Evolutionary conservation across 2,797 vertebrate species (phyloP).

Genomic region (Thamnophis elegans): DNA sequence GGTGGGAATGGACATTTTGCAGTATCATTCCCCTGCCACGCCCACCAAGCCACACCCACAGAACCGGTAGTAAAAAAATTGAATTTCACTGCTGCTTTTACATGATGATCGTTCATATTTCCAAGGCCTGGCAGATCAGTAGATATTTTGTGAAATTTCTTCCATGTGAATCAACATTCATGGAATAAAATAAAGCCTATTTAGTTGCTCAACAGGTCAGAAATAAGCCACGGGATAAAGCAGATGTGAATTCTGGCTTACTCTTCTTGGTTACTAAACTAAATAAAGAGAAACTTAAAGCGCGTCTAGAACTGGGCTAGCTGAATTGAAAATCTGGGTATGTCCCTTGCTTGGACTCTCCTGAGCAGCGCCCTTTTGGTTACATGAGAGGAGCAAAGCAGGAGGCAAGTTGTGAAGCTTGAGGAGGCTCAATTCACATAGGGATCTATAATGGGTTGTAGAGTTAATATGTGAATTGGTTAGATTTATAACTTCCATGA

Average conservation of each 20-base stretch:
- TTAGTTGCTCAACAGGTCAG: background rate
- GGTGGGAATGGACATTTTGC: too few relatives aligned
- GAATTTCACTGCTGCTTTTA: too few relatives aligned
- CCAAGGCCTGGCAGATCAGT: background rate
- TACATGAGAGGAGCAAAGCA: background rate
- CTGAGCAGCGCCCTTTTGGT: too few relatives aligned
- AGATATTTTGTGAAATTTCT: background rate
- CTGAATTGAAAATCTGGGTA: too few relatives aligned
- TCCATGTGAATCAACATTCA: background rate
- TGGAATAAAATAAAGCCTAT: background rate
- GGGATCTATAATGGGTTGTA: background rate
- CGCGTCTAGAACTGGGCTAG: too few relatives aligned
- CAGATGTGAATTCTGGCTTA: background rate
- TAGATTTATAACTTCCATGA: background rate
- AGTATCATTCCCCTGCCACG: too few relatives aligned
- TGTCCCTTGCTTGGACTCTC: too few relatives aligned
- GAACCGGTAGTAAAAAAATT: too few relatives aligned
- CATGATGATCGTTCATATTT: background rate
- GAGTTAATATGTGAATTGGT: background rate
- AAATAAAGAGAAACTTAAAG: too few relatives aligned
- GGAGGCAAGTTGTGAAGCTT: background rate
- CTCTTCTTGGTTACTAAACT: background rate
- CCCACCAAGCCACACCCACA: too few relatives aligned
- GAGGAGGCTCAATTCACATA: background rate
- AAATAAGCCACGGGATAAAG: background rate